A percentile compares a stretch with the other conserved stretches of the same genome.
phyloP scores from a whole-genome alignment of 2,888 invertebrate genomes.

The Zygaena filipendulae region DNA sequence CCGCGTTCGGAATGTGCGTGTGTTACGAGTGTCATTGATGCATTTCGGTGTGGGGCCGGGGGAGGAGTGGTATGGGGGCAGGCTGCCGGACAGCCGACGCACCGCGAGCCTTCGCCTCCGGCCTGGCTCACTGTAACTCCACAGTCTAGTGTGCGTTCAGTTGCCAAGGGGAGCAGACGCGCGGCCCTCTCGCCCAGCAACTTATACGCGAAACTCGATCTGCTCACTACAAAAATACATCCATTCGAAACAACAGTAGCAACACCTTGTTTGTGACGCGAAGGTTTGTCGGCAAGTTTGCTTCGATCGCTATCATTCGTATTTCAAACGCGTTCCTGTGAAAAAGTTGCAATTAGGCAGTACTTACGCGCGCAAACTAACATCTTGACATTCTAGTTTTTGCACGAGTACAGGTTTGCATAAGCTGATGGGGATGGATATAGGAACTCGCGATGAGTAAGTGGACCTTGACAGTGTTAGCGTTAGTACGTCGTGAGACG shows the following conservation, averaged over 20 bases:
- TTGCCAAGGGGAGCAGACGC: constrained; percentile 41
- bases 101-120: constrained; percentile 13
- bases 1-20: constrained; percentile 55
- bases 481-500: constrained; percentile 50
- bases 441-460: constrained; percentile 58
- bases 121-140: constrained; percentile 16
- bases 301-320: constrained; percentile 26
- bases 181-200: constrained; percentile 49
- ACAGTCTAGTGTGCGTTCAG: constrained; percentile 53
- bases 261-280: constrained; percentile 25
- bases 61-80: constrained; percentile 36
- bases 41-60: constrained; percentile 59
- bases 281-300: constrained; percentile 45
- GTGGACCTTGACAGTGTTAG: constrained; percentile 63
- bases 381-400: constrained; percentile 46
- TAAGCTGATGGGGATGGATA: constrained; percentile 53
- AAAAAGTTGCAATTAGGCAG: constrained; percentile 31
- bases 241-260: no score
- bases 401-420: constrained; percentile 46
- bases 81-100: constrained; percentile 29
- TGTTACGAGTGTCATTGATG: constrained; percentile 64
- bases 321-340: constrained; percentile 10
- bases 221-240: constrained; percentile 28
- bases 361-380: constrained; percentile 33
- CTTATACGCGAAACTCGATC: constrained; percentile 55